A percentile compares a stretch with the other conserved stretches of the same genome.
Evolutionary conservation across 2,888 invertebrate genomes (phyloP).

Genomic region (Metopia argyrocephala): DNA sequence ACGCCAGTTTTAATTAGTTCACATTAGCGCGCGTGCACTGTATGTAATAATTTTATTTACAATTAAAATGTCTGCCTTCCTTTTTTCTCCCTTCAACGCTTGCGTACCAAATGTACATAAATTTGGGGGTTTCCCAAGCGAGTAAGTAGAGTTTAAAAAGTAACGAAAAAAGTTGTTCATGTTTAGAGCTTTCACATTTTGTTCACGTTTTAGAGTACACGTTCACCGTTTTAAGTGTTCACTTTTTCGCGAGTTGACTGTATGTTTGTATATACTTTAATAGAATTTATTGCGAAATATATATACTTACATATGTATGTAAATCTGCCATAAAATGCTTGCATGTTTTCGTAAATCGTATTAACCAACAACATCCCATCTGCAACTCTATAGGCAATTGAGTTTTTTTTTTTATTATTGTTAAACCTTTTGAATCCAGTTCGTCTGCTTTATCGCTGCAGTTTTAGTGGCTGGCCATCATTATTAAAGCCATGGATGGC

Average conservation of each 20-base stretch:
- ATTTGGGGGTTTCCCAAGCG: too few relatives aligned
- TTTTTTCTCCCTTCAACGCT: too few relatives aligned
- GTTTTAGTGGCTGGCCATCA: conserved; percentile 27
- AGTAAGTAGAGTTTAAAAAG: too few relatives aligned
- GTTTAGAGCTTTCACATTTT: too few relatives aligned
- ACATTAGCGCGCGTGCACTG: too few relatives aligned
- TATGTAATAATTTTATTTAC: too few relatives aligned
- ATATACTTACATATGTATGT: conserved; percentile 6
- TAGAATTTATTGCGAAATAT: neutral
- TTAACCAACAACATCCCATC: conserved; percentile 30
- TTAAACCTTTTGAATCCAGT: conserved; percentile 15
- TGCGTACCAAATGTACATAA: too few relatives aligned
- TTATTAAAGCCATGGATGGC: conserved; percentile 33
- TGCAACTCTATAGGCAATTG: conserved; percentile 6
- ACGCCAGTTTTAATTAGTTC: too few relatives aligned
- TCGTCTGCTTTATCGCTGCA: conserved; percentile 9
- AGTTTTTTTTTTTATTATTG: conserved; percentile 16
- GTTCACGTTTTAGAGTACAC: too few relatives aligned
- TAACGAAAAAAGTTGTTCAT: too few relatives aligned
- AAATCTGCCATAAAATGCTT: conserved; percentile 41
- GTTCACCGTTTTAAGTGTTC: too few relatives aligned
- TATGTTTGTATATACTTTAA: neutral
- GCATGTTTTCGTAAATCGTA: conserved; percentile 50
- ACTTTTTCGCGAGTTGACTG: neutral
- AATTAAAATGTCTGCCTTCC: too few relatives aligned